Evolutionary conservation across 2,888 invertebrate genomes (phyloP).

Genomic region (Eucera pruinosa): DNA sequence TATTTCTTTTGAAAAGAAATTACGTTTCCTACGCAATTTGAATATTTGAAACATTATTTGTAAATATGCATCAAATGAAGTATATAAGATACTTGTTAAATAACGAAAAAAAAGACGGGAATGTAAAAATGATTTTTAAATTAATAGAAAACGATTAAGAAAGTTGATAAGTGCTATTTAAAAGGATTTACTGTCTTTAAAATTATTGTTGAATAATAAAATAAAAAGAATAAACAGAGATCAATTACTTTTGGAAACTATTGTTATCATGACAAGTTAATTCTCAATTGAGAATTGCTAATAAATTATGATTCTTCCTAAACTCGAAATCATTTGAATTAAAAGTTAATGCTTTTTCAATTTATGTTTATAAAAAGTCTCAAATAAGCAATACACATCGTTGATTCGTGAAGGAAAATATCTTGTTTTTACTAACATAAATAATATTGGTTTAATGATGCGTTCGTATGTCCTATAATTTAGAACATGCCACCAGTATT

Average conservation of each 20-base stretch:
- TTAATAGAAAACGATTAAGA: constrained; percentile 29
- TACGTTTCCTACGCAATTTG: constrained; percentile 17
- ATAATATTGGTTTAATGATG: constrained; percentile 17
- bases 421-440: constrained; percentile 8
- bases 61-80: constrained; percentile 42
- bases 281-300: constrained; percentile 25
- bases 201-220: constrained; percentile 41
- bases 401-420: constrained; percentile 8
- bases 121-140: constrained; percentile 46
- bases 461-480: constrained; percentile 12
- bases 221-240: constrained; percentile 24
- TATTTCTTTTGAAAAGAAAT: constrained; percentile 15
- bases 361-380: constrained; percentile 6
- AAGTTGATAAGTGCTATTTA: constrained; percentile 39
- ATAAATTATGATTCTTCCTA: background rate
- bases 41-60: constrained; percentile 42
- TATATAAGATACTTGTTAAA: constrained; percentile 42
- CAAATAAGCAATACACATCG: background rate
- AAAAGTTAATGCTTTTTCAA: constrained; percentile 6
- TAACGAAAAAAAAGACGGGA: constrained; percentile 16
- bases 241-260: constrained; percentile 17
- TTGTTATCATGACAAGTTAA: constrained; percentile 1
- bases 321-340: background rate
- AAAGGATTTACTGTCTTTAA: constrained; percentile 29
- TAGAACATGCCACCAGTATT: constrained; percentile 6